These are phyloP conservation scores for Limanda limanda DNA, from an alignment of 2,113 vertebrate genomes.

Conservation along the genomic window DNA sequence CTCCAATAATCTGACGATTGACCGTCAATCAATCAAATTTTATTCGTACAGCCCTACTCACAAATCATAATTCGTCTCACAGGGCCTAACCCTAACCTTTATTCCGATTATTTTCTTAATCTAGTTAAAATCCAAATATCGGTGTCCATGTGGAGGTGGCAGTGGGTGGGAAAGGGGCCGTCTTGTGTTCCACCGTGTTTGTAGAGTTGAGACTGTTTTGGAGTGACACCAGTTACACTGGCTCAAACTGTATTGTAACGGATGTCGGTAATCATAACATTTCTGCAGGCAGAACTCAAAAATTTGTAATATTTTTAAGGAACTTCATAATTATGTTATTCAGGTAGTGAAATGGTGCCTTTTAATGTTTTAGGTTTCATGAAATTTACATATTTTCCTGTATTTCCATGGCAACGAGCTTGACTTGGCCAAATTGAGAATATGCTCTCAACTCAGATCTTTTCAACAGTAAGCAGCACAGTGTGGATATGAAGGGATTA, in stretches of 20 bases:
- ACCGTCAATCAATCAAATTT: too few species aligned
- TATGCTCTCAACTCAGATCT: neutral
- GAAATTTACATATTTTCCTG: neutral
- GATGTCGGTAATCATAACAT: too few species aligned
- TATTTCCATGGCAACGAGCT: neutral
- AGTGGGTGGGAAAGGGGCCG: neutral
- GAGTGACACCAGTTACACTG: slow-evolving; percentile 29
- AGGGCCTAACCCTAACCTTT: too few species aligned
- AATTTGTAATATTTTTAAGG: too few species aligned
- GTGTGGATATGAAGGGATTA: neutral
- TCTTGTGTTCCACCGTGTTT: neutral
- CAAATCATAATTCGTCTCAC: too few species aligned
- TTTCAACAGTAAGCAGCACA: too few species aligned
- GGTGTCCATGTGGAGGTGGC: too few species aligned
- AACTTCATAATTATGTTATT: neutral
- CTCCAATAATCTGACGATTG: too few species aligned
- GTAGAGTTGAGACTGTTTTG: slow-evolving; percentile 21
- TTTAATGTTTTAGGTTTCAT: neutral
- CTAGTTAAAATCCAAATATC: too few species aligned
- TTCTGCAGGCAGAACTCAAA: too few species aligned
- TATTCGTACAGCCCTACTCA: too few species aligned
- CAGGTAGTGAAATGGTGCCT: neutral
- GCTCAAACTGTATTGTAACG: neutral
- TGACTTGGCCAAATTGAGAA: neutral
- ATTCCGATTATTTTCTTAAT: too few species aligned